phyloP scores from a whole-genome alignment of 1,140 invertebrate species.

The Drosophila parvula region DNA sequence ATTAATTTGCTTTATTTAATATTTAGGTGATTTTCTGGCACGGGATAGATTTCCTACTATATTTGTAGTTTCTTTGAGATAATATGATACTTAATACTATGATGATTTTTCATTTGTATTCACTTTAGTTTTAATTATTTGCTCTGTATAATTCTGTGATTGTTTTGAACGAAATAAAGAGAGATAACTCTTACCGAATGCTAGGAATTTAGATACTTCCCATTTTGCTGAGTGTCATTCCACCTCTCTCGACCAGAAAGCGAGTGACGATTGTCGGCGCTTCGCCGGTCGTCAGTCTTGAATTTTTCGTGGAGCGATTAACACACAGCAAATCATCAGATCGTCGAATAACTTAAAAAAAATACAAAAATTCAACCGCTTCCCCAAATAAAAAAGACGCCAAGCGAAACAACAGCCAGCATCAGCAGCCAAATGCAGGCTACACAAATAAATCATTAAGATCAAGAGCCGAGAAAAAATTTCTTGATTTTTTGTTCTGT shows the following conservation, averaged over 20 bases:
- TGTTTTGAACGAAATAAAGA: background rate
- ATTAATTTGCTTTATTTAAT: too few species aligned
- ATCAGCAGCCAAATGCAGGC: constrained; percentile 42
- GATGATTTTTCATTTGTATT: background rate
- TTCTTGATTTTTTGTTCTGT: constrained; percentile 17
- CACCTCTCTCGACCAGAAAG: constrained; percentile 30
- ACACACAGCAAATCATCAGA: constrained; percentile 61
- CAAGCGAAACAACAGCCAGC: constrained; percentile 16
- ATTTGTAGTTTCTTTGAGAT: too few species aligned
- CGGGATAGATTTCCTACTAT: too few species aligned
- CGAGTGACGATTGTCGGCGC: constrained; percentile 23
- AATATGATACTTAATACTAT: too few species aligned
- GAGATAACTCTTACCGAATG: background rate
- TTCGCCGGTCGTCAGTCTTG: constrained; percentile 67
- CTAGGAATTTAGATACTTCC: too few species aligned
- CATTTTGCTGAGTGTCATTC: constrained; percentile 5
- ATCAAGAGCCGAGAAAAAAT: constrained; percentile 26
- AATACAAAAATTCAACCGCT: constrained; percentile 21
- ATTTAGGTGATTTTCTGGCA: too few species aligned
- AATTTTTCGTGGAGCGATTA: constrained; percentile 83
- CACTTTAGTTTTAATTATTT: too few species aligned
- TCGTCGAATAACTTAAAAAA: constrained; percentile 36
- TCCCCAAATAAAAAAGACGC: constrained; percentile 33
- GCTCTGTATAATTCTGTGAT: background rate
- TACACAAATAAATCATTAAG: constrained; percentile 70